Base-by-base conservation (phyloP, 2,888 invertebrate species). In the Podabrus alpinus region DNA sequence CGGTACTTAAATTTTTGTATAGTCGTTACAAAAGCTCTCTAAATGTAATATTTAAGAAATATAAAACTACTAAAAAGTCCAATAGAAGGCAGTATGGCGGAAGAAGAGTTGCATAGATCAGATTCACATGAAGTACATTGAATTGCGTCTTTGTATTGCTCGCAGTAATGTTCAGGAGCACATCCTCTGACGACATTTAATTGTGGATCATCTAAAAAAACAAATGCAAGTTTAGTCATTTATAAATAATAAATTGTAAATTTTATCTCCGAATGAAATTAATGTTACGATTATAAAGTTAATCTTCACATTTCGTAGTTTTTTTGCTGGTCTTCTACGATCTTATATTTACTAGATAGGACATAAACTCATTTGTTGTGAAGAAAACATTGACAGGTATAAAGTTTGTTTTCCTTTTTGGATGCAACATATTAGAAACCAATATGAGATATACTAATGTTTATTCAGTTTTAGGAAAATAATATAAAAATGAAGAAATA, bases 181-280 rank as follows among this genome's bases (percentile, higher is more conserved):
- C 75, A 75, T 13, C 75, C 75, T 75, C 75, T 29, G 3, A 75
- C 75, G 1, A 75, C 72, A 24, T 59, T 75, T 15, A 72, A 60
- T 9, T 62, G 16, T 3, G 72, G 62, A 25, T 72, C 70, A 70
- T 75, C 75, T 75, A 60, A 59, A 72, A 72, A 24, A 66, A 45
- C 9, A 45, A 45, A n/a, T 5, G 5, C 1, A 45, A 45, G n/a
- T 45, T 45, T 45, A 45, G 7, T n/a, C 4, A 45, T 1, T n/a
- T n/a, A 45, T n/a, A 9, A 25, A 25, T 11, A 25, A 25, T 19
- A 3, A 19, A 19, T 19, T 19, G 4, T 4, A 19, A 19, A 19
- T 19, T 19, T 19, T 19, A 19, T n/a, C n/a, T n/a, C n/a, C n/a
- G n/a, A n/a, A n/a, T n/a, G n/a, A n/a, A n/a, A n/a, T n/a, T n/a